Evolutionary conservation across 2,113 vertebrate genomes (phyloP).

Genomic region (Emydocephalus ijimae): DNA sequence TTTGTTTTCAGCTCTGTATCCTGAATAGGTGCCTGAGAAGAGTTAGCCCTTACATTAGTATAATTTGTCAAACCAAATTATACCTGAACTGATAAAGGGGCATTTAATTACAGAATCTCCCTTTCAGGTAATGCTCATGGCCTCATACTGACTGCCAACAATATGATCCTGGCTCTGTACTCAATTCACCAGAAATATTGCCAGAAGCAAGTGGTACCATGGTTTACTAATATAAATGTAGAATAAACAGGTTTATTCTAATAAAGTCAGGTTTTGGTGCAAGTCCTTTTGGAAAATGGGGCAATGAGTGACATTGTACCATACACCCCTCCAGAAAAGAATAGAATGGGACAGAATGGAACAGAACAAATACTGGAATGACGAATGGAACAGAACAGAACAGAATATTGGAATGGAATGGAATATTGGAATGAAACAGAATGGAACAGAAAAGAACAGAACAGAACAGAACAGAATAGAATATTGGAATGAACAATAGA

Average conservation of each 20-base stretch:
- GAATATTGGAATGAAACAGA: too few species aligned
- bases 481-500: too few species aligned
- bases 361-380: too few species aligned
- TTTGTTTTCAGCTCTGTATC: constrained; percentile 8
- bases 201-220: neutral
- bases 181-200: neutral
- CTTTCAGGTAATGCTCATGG: neutral
- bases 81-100: neutral
- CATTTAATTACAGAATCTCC: neutral
- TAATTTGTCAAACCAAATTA: neutral
- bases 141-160: neutral
- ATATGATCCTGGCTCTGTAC: neutral
- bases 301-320: neutral
- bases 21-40: constrained; percentile 21
- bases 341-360: neutral
- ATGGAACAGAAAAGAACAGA: too few species aligned
- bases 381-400: too few species aligned
- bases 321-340: neutral
- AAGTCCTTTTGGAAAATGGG: neutral
- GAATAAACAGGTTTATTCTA: too few species aligned
- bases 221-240: neutral
- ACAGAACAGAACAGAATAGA: too few species aligned
- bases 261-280: neutral
- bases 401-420: too few species aligned
- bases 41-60: constrained; percentile 14